phyloP scores from a whole-genome alignment of 2,797 vertebrate genomes.

The Diceros bicornis region DNA sequence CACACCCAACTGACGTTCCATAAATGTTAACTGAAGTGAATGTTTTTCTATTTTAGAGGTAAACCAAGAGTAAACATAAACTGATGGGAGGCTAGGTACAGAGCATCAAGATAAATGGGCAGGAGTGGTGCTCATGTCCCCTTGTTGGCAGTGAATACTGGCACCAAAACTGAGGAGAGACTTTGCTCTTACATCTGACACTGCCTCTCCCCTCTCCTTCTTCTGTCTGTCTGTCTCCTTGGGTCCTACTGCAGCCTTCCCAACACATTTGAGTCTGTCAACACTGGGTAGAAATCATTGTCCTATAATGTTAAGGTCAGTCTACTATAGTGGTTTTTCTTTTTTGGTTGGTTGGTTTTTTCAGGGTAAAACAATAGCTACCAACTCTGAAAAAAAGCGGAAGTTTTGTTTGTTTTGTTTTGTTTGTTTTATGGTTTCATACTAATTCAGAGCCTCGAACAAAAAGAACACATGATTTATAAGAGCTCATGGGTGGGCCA shows the following conservation, averaged over 20 bases:
- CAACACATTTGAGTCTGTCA: background rate
- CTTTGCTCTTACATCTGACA: background rate
- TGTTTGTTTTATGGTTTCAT: background rate
- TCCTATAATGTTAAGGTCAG: background rate
- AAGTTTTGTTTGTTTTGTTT: slow-evolving; percentile 33
- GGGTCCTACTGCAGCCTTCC: background rate
- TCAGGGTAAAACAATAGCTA: background rate
- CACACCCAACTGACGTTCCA: background rate
- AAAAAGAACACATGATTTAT: background rate
- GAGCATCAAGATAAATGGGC: background rate
- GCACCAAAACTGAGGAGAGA: background rate
- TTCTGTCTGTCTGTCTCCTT: background rate
- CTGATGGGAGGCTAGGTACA: background rate
- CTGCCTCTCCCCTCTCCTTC: background rate
- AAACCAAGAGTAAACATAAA: background rate
- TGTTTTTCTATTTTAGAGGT: background rate
- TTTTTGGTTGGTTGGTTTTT: background rate
- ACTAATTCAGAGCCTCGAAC: background rate
- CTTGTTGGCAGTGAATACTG: background rate
- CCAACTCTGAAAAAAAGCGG: background rate
- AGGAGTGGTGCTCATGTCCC: background rate
- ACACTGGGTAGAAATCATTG: background rate
- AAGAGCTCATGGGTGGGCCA: background rate
- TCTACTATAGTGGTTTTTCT: background rate
- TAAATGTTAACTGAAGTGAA: background rate